A percentile compares a stretch with the other conserved stretches of the same genome.
phyloP scores from a whole-genome alignment of 2,113 vertebrate genomes.

The Synodontis membranacea region DNA sequence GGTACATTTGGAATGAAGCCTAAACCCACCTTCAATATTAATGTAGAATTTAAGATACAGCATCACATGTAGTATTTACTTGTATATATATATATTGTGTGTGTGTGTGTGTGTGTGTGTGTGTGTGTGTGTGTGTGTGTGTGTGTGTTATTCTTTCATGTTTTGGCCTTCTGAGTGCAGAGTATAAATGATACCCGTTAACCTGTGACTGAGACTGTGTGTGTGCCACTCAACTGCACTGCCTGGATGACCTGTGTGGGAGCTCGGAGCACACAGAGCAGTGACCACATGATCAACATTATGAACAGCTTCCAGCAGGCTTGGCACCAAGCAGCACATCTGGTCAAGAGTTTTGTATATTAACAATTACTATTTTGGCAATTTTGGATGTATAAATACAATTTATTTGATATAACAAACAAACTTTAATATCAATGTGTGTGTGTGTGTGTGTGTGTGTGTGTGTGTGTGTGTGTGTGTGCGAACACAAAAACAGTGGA shows the following conservation, averaged over 20 bases:
- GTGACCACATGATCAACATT: slow-evolving; percentile 10
- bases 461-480: background rate
- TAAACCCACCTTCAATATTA: background rate
- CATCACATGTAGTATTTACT: too few relatives aligned
- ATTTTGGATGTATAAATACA: background rate
- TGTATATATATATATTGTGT: too few relatives aligned
- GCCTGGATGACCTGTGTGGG: slow-evolving; percentile 14
- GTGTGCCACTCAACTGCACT: background rate
- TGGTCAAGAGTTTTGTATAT: background rate
- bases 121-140: background rate
- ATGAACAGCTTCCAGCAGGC: slow-evolving; percentile 15
- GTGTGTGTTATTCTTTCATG: background rate
- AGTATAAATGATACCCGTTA: slow-evolving; percentile 1
- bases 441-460: background rate
- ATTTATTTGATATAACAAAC: background rate
- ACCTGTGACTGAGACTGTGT: background rate
- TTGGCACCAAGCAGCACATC: background rate
- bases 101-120: too few relatives aligned
- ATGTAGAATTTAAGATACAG: background rate
- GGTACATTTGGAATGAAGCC: background rate
- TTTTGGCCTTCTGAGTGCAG: slow-evolving; percentile 1
- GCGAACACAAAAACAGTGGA: slow-evolving; percentile 19
- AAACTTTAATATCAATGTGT: background rate
- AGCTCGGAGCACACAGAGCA: background rate
- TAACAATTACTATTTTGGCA: background rate